Conservation (phyloP, 2,888 invertebrate species). For the Eutolmus rufibarbis region DNA sequence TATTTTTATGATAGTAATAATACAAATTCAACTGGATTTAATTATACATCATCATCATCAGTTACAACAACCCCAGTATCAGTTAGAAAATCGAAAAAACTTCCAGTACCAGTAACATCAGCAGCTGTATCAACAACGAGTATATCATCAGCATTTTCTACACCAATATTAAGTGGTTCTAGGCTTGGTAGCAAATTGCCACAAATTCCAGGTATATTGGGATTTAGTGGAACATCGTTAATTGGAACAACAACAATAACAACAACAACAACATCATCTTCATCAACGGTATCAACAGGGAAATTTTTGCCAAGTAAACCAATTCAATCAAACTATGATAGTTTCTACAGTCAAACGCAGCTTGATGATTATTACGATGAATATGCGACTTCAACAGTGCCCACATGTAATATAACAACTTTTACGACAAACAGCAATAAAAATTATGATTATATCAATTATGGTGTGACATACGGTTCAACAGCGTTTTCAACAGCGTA, state of each 20-base stretch:
- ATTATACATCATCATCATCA: not conserved
- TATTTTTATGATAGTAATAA: conserved; percentile 17
- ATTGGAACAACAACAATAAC: not conserved
- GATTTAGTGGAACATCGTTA: not conserved
- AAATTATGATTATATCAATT: not conserved
- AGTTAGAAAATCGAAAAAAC: conserved; percentile 4
- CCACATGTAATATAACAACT: conserved; percentile 10
- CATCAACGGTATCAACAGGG: not conserved
- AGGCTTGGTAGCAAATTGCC: conserved; percentile 26
- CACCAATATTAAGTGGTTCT: not conserved
- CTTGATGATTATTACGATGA: conserved; percentile 28
- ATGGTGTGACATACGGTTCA: conserved; percentile 45
- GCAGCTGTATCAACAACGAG: not conserved
- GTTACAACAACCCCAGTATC: not conserved
- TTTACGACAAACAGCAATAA: conserved; percentile 26
- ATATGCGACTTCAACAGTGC: not conserved
- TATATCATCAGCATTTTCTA: conserved; percentile 4
- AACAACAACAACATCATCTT: not conserved
- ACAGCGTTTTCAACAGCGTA: conserved; percentile 44
- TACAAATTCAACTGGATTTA: not conserved
- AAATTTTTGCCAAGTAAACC: conserved; percentile 33
- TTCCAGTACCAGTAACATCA: conserved; percentile 1
- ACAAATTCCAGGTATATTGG: conserved; percentile 2
- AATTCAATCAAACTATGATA: conserved; percentile 7
- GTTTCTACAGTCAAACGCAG: not conserved